Percentiles rank a stretch among this genome's conserved stretches.
Conservation (phyloP, 2,888 invertebrate species). For the Empis livida region DNA sequence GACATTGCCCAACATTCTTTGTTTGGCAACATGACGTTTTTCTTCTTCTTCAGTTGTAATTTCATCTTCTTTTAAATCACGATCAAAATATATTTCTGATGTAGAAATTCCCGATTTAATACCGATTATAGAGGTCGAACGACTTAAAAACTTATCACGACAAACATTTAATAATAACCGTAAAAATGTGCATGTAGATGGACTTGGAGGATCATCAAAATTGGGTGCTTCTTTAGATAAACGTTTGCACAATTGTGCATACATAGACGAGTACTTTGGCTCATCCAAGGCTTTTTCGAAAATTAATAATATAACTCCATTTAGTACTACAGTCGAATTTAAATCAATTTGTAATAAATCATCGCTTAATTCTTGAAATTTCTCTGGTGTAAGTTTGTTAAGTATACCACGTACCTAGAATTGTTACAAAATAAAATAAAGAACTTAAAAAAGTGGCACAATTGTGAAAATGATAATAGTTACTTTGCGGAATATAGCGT, state of each 20-base stretch:
- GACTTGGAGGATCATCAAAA: constrained; percentile 62
- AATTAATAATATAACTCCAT: constrained; percentile 91
- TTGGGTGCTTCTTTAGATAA: constrained; percentile 95
- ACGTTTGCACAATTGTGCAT: constrained; percentile 97
- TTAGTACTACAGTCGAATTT: constrained; percentile 85
- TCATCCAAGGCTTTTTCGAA: constrained; percentile 99
- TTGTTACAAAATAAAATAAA: too few relatives aligned
- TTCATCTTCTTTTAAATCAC: constrained; percentile 12
- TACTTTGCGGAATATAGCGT: constrained; percentile 74
- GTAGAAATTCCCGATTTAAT: background rate
- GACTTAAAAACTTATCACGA: constrained; percentile 89
- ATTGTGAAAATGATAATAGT: too few relatives aligned
- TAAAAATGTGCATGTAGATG: constrained; percentile 66
- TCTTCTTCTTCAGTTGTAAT: constrained; percentile 70
- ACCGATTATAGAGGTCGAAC: constrained; percentile 40
- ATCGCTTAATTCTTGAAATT: constrained; percentile 98
- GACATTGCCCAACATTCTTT: constrained; percentile 98
- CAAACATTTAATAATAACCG: constrained; percentile 88
- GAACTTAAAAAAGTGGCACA: too few relatives aligned
- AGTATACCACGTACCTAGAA: constrained; percentile 70
- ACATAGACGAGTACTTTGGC: constrained; percentile 99
- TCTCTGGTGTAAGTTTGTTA: constrained; percentile 98
- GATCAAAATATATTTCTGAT: too few relatives aligned
- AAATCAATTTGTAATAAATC: constrained; percentile 92
- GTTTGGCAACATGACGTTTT: constrained; percentile 81